phyloP scores from a whole-genome alignment of 1,140 invertebrate species.

The Micrasema longulum region DNA sequence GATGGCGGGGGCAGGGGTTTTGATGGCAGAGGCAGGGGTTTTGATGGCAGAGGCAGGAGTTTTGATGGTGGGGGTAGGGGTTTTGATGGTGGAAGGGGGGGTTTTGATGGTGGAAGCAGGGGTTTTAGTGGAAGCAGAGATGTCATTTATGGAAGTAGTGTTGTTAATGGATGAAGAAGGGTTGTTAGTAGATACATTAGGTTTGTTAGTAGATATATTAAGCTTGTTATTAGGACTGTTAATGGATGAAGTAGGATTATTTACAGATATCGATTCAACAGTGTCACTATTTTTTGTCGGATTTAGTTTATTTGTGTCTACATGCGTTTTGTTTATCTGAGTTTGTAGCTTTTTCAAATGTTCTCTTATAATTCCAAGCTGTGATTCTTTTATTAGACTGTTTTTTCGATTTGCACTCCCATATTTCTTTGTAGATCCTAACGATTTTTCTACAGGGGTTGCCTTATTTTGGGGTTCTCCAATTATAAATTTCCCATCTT shows the following conservation, averaged over 20 bases:
- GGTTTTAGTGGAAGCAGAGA: no score
- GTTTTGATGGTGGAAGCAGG: no score
- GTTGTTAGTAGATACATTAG: no score
- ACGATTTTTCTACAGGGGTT: background rate
- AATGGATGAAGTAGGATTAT: no score
- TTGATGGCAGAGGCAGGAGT: background rate
- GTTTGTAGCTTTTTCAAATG: conserved; percentile 12
- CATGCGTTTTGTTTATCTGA: background rate
- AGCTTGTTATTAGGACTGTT: no score
- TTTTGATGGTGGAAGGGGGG: no score
- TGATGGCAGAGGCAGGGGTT: background rate
- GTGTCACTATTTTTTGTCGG: background rate
- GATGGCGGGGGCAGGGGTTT: background rate
- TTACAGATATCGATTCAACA: no score
- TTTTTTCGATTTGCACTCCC: background rate
- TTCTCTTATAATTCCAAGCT: background rate
- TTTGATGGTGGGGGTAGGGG: no score
- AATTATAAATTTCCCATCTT: conserved; percentile 14
- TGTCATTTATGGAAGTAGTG: no score
- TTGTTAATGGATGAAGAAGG: no score
- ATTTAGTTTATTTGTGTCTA: background rate
- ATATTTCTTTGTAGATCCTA: conserved; percentile 3
- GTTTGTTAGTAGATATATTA: no score
- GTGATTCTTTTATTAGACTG: no score
- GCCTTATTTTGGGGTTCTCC: background rate